These are phyloP conservation scores for Aphodius granarius DNA, from an alignment of 2,888 invertebrate species.

Conservation along the genomic window DNA sequence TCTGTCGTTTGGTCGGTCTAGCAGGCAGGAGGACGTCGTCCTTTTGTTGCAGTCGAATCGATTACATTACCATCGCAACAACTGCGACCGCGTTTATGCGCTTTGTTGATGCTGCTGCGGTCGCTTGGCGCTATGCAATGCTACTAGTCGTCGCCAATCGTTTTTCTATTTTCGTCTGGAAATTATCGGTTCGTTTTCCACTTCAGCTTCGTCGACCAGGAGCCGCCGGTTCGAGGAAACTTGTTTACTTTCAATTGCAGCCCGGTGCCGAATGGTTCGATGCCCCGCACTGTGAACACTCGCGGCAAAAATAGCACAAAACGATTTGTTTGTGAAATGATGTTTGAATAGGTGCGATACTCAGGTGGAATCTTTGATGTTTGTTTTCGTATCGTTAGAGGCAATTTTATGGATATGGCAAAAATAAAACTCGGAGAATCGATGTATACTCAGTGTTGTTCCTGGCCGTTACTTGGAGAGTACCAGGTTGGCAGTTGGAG, in stretches of 20 bases:
- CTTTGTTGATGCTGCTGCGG: not conserved
- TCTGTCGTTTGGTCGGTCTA: not conserved
- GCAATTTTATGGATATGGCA: too few species aligned
- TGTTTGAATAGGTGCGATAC: not conserved
- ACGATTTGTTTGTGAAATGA: not conserved
- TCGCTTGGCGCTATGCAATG: not conserved
- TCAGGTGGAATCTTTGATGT: too few species aligned
- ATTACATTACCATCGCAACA: not conserved
- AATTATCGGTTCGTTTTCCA: not conserved
- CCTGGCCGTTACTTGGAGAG: too few species aligned
- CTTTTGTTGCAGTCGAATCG: not conserved
- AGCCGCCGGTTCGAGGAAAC: not conserved
- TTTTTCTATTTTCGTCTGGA: not conserved
- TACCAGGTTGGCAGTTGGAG: too few species aligned
- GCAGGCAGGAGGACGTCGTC: not conserved
- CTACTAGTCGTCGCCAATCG: not conserved
- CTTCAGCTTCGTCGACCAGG: not conserved
- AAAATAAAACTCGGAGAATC: too few species aligned
- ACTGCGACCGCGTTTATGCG: not conserved
- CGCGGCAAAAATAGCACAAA: not conserved
- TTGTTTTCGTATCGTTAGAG: too few species aligned
- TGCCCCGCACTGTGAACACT: not conserved
- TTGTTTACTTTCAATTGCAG: not conserved
- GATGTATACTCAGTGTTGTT: too few species aligned
- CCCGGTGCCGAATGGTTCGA: not conserved